Evolutionary conservation across 2,113 vertebrate species (phyloP).

Genomic region (Callaeas wilsoni): DNA sequence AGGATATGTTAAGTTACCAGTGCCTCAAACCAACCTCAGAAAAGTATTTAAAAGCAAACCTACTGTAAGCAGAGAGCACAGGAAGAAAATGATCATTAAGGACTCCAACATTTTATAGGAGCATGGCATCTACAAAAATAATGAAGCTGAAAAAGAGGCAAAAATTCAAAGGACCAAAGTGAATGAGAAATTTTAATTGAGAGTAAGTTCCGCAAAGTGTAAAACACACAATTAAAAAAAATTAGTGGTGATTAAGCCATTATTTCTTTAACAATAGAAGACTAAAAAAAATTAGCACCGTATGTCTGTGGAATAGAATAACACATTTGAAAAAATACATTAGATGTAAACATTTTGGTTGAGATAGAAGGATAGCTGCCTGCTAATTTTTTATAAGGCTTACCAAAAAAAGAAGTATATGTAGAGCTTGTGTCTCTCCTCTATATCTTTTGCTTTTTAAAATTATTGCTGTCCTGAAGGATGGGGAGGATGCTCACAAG

Average conservation of each 20-base stretch:
- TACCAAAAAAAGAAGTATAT: not conserved
- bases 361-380: not conserved
- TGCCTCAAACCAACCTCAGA: not conserved
- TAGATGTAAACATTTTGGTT: not conserved
- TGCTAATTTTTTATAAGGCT: not conserved
- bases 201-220: not conserved
- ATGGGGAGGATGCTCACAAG: not conserved
- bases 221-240: not conserved
- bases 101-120: not conserved
- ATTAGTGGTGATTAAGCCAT: not conserved
- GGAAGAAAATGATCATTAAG: not conserved
- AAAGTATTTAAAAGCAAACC: not conserved
- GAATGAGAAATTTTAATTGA: not conserved
- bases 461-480: not conserved
- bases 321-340: not conserved
- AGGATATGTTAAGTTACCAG: not conserved
- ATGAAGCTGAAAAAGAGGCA: not conserved
- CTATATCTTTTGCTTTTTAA: not conserved
- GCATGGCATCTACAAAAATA: not conserved
- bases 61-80: not conserved
- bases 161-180: constrained; percentile 29
- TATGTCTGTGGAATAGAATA: not conserved
- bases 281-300: not conserved
- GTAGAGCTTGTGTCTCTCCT: not conserved
- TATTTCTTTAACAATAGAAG: not conserved